phyloP scores from a whole-genome alignment of 1,140 invertebrate species.

The Drosophila serrata region DNA sequence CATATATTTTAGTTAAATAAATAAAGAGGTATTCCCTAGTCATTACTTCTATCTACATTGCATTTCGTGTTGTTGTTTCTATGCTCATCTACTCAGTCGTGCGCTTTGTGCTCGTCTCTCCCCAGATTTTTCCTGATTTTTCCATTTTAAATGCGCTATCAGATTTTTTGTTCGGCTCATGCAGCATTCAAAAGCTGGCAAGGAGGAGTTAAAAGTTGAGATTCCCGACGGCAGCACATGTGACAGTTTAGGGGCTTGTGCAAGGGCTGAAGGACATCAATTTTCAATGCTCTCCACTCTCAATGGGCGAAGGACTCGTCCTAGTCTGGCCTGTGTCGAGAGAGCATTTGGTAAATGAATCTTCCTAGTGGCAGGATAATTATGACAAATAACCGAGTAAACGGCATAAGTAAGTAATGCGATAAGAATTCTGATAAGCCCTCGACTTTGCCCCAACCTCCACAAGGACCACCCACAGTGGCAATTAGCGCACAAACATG shows the following conservation, averaged over 20 bases:
- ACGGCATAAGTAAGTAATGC: slow-evolving; percentile 66
- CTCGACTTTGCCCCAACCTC: not conserved
- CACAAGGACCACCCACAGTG: slow-evolving; percentile 3
- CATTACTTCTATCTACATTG: fast-evolving
- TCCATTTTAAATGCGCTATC: slow-evolving; percentile 80
- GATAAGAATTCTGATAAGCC: slow-evolving; percentile 63
- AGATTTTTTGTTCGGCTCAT: slow-evolving; percentile 74
- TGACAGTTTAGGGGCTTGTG: slow-evolving; percentile 12
- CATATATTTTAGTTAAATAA: fast-evolving
- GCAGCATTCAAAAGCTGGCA: slow-evolving; percentile 71
- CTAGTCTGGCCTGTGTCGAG: not conserved
- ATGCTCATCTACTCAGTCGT: slow-evolving; percentile 75
- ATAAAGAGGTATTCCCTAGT: not conserved
- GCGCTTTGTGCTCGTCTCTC: slow-evolving; percentile 65
- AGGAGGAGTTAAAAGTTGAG: slow-evolving; percentile 71
- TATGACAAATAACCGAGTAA: slow-evolving; percentile 64
- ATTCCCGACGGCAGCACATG: slow-evolving; percentile 51
- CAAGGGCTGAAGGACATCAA: slow-evolving; percentile 45
- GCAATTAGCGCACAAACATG: slow-evolving; percentile 79
- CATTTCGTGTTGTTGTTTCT: slow-evolving; percentile 28
- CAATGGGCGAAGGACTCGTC: slow-evolving; percentile 6
- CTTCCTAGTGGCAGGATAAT: slow-evolving; percentile 56
- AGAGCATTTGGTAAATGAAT: slow-evolving; percentile 37
- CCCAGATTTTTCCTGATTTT: slow-evolving; percentile 25
- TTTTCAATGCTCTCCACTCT: slow-evolving; percentile 44